Evolutionary conservation across 2,888 invertebrate species (phyloP), one percentile per base, ranked within the genome.

Genomic region (Heliconius hortense): DNA sequence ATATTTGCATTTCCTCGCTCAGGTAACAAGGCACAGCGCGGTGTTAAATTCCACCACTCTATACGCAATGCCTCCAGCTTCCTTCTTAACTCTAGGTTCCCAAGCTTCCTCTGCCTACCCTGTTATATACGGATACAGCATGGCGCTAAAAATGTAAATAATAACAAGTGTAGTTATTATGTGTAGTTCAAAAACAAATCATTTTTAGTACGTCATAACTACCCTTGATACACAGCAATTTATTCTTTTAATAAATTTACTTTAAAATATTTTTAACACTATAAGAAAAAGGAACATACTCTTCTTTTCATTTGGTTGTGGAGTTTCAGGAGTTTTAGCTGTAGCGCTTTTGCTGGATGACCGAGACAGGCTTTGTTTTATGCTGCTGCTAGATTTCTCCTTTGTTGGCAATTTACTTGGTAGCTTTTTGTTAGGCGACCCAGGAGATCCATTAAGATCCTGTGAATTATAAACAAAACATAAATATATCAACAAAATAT

Each of bases 391-490:
- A 1, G 93, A 94, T 80, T 93, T 94, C 78, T 93, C 92, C 80
- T 93, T 93, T 67, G 88, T 91, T 59, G 91, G 94, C 82, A 94
- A 85, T 85, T 95, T 95, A 82, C 95, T 92, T 73, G 96, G 95
- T 68, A 96, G 93, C 89, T 97, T 97, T 90, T 97, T 97, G 77
- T 95, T 96, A 76, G 97, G 97, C 35, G 97, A 97, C 75, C 95
- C 94, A 63, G 96, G 95, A 72, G 96, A 96, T 63, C 96, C 97
- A 89, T 97, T 97, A 79, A 95, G 88, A 81, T 95, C 95, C 93
- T 95, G 15, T 15, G 8, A 35, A 69, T 31, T 35, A n/a, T 13
- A 48, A 7, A 74, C 75, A 73, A 78, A 11, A 18, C 48, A 60
- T 60, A 76, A 72, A 15, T 48, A 66, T 71, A 43, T 35, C 53